Percentiles rank a stretch among this genome's conserved stretches.
Conservation (phyloP, 2,113 vertebrate species). For the Peromyscus californicus region DNA sequence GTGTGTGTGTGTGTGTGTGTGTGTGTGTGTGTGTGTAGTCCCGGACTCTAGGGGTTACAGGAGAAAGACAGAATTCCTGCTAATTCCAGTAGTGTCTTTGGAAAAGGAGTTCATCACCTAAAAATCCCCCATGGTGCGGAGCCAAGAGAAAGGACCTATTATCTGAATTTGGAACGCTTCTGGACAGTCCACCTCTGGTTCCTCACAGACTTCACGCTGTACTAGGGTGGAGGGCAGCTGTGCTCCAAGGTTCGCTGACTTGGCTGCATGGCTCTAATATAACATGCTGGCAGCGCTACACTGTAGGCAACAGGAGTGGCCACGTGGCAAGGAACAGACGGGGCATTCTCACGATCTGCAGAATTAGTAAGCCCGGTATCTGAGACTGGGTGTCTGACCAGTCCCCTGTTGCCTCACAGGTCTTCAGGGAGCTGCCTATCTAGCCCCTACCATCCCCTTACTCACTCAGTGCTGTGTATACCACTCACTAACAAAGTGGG, state of each 20-base stretch:
- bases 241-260: not conserved
- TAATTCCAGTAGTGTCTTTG: not conserved
- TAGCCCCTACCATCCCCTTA: too few species aligned
- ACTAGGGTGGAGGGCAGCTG: not conserved
- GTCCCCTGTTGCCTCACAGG: not conserved
- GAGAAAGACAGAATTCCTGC: not conserved
- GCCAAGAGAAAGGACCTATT: too few species aligned
- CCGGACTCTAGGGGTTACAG: not conserved
- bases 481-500: not conserved
- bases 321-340: not conserved
- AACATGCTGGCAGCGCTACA: not conserved
- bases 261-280: not conserved
- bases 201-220: not conserved
- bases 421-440: not conserved
- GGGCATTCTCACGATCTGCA: not conserved
- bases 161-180: not conserved
- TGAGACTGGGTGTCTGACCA: not conserved
- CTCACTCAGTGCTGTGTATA: not conserved
- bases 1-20: not conserved
- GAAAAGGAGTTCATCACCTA: too few species aligned
- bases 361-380: not conserved
- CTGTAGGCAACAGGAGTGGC: not conserved
- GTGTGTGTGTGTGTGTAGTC: not conserved
- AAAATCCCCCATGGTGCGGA: not conserved
- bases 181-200: not conserved